These are phyloP conservation scores for Salmo trutta DNA, from an alignment of 2,797 vertebrate species.

Conservation along the genomic window DNA sequence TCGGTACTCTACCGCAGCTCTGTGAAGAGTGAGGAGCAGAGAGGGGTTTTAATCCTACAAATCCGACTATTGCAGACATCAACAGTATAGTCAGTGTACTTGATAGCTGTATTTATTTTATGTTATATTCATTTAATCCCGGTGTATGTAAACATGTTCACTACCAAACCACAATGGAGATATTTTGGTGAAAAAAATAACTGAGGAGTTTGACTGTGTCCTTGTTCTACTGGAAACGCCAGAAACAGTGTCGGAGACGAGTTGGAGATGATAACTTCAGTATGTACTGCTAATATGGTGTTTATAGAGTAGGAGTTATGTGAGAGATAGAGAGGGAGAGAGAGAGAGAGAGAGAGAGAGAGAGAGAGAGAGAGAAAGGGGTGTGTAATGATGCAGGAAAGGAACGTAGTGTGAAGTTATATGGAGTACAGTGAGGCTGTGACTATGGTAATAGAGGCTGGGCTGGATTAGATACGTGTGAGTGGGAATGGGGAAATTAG, in stretches of 20 bases:
- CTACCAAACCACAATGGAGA: neutral
- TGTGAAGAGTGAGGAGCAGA: neutral
- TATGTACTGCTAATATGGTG: neutral
- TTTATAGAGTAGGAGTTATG: neutral
- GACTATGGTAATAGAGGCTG: neutral
- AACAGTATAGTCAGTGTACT: neutral
- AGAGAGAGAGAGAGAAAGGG: neutral
- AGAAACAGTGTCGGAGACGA: neutral
- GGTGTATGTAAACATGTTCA: neutral
- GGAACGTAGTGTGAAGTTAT: neutral
- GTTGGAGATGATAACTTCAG: neutral
- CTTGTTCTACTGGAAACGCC: neutral
- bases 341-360: neutral
- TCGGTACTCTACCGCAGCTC: neutral
- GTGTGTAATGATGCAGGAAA: neutral
- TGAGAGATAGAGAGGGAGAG: neutral
- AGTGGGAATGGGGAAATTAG: neutral
- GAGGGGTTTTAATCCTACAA: neutral
- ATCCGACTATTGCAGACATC: neutral
- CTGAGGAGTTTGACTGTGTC: neutral
- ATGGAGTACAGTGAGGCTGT: neutral
- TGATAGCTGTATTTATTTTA: no score
- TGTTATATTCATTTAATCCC: neutral
- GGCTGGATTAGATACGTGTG: neutral
- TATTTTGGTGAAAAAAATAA: neutral